Conservation (phyloP, 2,888 invertebrate genomes). For the Cyclophora albipunctata region DNA sequence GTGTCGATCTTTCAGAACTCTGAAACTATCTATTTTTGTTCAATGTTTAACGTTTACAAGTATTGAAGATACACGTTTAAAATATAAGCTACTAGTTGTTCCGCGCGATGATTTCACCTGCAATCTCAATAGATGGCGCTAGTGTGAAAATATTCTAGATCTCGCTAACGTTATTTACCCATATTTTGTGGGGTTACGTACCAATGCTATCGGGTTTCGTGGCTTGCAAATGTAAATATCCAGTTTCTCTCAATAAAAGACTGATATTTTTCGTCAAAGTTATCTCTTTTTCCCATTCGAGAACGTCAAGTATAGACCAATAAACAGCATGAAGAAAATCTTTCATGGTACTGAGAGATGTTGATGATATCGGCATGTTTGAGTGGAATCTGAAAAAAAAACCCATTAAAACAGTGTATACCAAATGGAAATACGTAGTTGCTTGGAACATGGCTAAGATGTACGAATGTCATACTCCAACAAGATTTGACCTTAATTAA, state of each 20-base stretch:
- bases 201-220: constrained; percentile 91
- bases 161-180: no score
- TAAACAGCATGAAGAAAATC: constrained; percentile 62
- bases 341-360: constrained; percentile 43
- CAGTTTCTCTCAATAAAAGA: constrained; percentile 64
- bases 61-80: background rate
- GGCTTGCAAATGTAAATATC: constrained; percentile 84
- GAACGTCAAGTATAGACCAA: constrained; percentile 65
- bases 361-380: constrained; percentile 77
- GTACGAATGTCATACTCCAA: no score
- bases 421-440: background rate
- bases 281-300: constrained; percentile 61
- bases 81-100: background rate
- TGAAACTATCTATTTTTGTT: background rate
- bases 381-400: constrained; percentile 79
- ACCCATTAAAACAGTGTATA: background rate
- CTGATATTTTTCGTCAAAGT: constrained; percentile 52
- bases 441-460: no score
- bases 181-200: constrained; percentile 35
- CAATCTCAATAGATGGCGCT: no score
- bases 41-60: background rate
- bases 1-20: background rate
- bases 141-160: no score
- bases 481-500: no score
- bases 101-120: no score